A percentile compares a stretch with the other conserved stretches of the same genome.
phyloP scores from a whole-genome alignment of 2,888 invertebrate genomes.

The Odontomyia ornata region DNA sequence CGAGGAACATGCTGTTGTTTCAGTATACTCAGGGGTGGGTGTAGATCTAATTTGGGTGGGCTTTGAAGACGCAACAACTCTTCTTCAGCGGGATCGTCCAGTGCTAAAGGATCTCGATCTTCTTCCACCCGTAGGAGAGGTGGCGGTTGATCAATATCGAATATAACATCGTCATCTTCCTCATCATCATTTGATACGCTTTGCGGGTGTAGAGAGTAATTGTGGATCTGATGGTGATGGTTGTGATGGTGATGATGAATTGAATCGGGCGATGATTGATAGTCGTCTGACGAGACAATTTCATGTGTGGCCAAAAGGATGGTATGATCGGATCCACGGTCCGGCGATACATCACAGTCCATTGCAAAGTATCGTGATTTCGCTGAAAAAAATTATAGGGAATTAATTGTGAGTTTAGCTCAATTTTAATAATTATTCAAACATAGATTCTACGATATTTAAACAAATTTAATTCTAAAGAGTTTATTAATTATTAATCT shows the following conservation, averaged over 20 bases:
- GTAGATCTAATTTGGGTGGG: conserved; percentile 53
- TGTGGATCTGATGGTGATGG: conserved; percentile 29
- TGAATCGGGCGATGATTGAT: conserved; percentile 40
- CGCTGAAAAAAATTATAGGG: conserved; percentile 23
- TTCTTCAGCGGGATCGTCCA: conserved; percentile 49
- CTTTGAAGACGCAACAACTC: conserved; percentile 40
- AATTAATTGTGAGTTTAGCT: not conserved
- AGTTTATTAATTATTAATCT: too few species aligned
- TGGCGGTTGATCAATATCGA: conserved; percentile 45
- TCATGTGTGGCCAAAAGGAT: conserved; percentile 38
- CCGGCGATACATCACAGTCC: conserved; percentile 56
- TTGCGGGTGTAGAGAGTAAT: conserved; percentile 14
- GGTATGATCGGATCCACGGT: conserved; percentile 48
- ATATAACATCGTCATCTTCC: conserved; percentile 45
- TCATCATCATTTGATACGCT: conserved; percentile 40
- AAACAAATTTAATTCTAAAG: too few species aligned
- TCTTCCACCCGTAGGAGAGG: conserved; percentile 51
- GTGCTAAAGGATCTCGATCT: conserved; percentile 62
- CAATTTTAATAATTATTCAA: not conserved
- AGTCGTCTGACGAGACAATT: conserved; percentile 44
- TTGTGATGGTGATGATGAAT: conserved; percentile 33
- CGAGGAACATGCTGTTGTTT: conserved; percentile 72
- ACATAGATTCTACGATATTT: too few species aligned
- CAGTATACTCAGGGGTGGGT: conserved; percentile 15
- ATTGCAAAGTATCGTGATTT: conserved; percentile 50